Evolutionary conservation across 2,797 vertebrate species (phyloP).

Genomic region (Onychomys arenicola): DNA sequence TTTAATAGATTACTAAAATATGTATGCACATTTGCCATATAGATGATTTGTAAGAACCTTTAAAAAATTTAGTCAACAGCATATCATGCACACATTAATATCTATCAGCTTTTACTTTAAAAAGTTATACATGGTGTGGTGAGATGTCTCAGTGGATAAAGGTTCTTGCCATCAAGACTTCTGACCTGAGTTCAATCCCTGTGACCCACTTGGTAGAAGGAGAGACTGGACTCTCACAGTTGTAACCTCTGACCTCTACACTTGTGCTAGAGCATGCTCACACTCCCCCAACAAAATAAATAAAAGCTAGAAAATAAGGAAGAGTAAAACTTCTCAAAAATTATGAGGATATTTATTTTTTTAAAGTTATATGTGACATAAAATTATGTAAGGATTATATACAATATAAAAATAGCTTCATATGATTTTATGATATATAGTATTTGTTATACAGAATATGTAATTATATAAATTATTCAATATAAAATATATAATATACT

Average conservation of each 20-base stretch:
- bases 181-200: not conserved
- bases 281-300: not conserved
- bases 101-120: not conserved
- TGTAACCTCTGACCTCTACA: not conserved
- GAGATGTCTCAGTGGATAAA: not conserved
- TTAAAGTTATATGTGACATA: not conserved
- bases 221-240: not conserved
- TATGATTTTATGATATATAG: not conserved
- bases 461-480: not conserved
- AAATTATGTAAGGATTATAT: slow-evolving; percentile 19
- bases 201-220: too few species aligned
- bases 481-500: not conserved
- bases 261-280: not conserved
- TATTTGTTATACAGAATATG: not conserved
- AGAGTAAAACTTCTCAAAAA: not conserved
- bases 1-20: slow-evolving; percentile 37
- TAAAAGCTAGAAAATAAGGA: not conserved
- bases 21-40: not conserved
- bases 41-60: slow-evolving; percentile 1
- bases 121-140: not conserved
- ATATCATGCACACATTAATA: not conserved
- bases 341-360: not conserved
- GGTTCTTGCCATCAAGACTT: not conserved
- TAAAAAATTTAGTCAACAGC: not conserved
- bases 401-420: slow-evolving; percentile 18